These are phyloP conservation scores for Urocitellus parryii DNA, from an alignment of 2,113 vertebrate genomes.

Conservation along the genomic window DNA sequence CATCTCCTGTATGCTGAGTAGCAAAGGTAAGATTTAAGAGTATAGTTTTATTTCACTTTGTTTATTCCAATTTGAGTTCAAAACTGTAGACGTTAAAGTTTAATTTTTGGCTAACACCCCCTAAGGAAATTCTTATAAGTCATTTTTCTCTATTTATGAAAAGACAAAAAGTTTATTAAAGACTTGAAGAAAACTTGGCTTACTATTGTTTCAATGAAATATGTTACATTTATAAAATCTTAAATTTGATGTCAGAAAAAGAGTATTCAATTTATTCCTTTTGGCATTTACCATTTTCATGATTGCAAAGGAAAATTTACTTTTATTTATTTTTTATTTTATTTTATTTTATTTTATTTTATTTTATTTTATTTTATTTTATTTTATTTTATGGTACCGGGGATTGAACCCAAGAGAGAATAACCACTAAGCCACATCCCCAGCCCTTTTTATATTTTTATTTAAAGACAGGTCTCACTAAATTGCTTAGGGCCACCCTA, in stretches of 20 bases:
- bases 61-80: not conserved
- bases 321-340: not conserved
- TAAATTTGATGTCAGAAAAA: not conserved
- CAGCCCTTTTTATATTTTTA: too few relatives aligned
- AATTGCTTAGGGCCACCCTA: too few relatives aligned
- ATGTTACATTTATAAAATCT: not conserved
- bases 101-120: not conserved
- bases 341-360: too few relatives aligned
- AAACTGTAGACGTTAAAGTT: not conserved
- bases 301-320: not conserved
- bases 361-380: too few relatives aligned
- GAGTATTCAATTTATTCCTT: not conserved
- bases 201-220: not conserved
- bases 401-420: too few relatives aligned
- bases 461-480: too few relatives aligned
- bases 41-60: not conserved
- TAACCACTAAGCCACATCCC: too few relatives aligned
- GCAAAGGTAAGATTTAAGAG: not conserved
- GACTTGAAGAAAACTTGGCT: not conserved
- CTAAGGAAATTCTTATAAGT: not conserved
- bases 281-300: slow-evolving; percentile 6
- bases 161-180: not conserved
- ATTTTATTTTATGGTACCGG: too few relatives aligned
- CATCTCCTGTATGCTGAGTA: not conserved
- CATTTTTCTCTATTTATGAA: not conserved